A percentile compares a stretch with the other conserved stretches of the same genome.
Evolutionary conservation across 2,888 invertebrate species (phyloP).

Genomic region (Galeruca laticollis): DNA sequence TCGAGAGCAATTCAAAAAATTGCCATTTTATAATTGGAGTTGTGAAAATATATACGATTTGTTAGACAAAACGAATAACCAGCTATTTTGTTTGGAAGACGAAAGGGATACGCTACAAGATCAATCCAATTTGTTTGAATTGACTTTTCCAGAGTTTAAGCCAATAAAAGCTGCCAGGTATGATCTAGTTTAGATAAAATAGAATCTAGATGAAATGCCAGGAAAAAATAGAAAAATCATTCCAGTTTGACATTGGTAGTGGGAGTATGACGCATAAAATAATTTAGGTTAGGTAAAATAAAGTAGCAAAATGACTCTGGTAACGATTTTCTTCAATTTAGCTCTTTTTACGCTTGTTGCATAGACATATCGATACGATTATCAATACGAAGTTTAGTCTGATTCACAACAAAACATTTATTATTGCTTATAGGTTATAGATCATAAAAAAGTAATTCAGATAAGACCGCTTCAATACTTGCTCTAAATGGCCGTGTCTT

Average conservation of each 20-base stretch:
- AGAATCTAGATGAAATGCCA: not conserved
- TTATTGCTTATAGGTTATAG: too few species aligned
- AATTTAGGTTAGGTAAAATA: too few species aligned
- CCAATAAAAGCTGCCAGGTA: slow-evolving; percentile 77
- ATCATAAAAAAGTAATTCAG: too few species aligned
- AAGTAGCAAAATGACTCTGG: too few species aligned
- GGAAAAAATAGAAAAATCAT: not conserved
- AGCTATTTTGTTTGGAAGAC: slow-evolving; percentile 76
- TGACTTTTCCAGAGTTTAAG: slow-evolving; percentile 86
- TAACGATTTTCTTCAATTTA: too few species aligned
- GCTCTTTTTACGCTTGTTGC: too few species aligned
- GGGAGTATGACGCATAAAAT: not conserved
- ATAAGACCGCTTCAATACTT: too few species aligned
- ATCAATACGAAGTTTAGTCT: too few species aligned
- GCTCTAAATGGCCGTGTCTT: too few species aligned
- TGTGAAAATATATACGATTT: slow-evolving; percentile 77
- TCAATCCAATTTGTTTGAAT: slow-evolving; percentile 87
- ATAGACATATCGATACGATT: too few species aligned
- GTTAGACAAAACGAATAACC: slow-evolving; percentile 77
- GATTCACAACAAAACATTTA: too few species aligned
- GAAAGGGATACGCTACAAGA: slow-evolving; percentile 76
- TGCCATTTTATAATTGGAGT: slow-evolving; percentile 71
- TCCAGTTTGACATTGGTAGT: not conserved
- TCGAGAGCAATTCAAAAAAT: slow-evolving; percentile 78
- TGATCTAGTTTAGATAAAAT: not conserved